Evolutionary conservation across 2,797 vertebrate genomes (phyloP), one percentile per base, ranked within the genome.

Genomic region (Alcedo quadribrachys): DNA sequence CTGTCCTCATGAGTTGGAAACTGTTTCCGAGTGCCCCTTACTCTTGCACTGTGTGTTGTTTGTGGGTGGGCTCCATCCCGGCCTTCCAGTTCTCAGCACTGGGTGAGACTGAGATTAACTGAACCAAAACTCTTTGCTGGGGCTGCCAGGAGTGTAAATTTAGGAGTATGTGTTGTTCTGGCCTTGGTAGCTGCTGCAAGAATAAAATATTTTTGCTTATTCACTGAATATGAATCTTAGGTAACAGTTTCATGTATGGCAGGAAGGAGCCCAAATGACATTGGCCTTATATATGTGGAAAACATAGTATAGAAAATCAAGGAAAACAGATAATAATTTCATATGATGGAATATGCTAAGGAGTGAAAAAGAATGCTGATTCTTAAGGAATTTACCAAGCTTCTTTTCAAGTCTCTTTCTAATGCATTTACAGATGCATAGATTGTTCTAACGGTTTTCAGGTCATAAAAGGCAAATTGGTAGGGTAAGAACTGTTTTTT

Each of bases 391-490:
- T 67, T 81, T 60, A 14, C 35, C 62, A 51, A 27, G 85, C 88
- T 82, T 80, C 85, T 85, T 95, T 89, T 85, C 55, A 87, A 94
- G 80, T 20, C 53, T 63, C 27, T 73, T 80, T 35, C 77, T 81
- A 58, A 43, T 12, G 62, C 63, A 75, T 50, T 81, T 92, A 80
- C 61, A 77, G 70, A 92, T 54, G 35, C 45, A 90, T 62, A 80
- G 94, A 95, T 81, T 63, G 51, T 74, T 85, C 65, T 66, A 28
- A 20, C 9, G 67, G 46, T 91, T 77, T 75, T 91, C 53, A 83
- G 87, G 80, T 94, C 66, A 85, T 37, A 67, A 87, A 66, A 82
- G 85, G 55, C 73, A 83, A 96, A 94, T 91, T 92, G 69, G 85
- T 70, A 92, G 81, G 85, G 61, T 84, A 83, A 89, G 70, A 91